Evolutionary conservation across 2,888 invertebrate genomes (phyloP), one percentile per base, ranked within the genome.

Genomic region (Meiosimyza platycephala): DNA sequence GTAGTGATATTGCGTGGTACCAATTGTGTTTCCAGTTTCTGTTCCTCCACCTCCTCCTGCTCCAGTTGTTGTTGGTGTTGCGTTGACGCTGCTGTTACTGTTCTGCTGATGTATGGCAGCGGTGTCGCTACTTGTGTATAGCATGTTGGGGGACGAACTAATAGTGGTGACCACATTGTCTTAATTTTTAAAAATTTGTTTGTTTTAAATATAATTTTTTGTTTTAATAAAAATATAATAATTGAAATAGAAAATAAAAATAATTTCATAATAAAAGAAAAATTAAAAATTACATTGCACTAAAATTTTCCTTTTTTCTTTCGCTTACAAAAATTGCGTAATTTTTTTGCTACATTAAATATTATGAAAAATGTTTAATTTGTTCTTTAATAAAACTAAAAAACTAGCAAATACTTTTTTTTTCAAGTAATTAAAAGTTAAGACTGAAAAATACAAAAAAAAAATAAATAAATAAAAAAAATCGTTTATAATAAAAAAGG

Each of bases 161-260:
- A 85, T 84, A 83, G 84, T 84, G 84, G 85, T 84, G 85, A 84
- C 85, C 84, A 84, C 85, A 84, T 85, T 85, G 84, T 84, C 84
- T 84, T 84, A 84, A 84, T 84, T 85, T 84, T 85, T 84, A 82
- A 83, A 85, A 84, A 81, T 84, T 84, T 78, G 81, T 80, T 76
- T 79, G 80, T 82, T 83, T 80, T 82, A 84, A 84, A 84, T 84
- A 77, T 79, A 70, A 62, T 70, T 73, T 74, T 63, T 72, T 54
- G 40, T 69, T 69, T 74, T 55, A 72, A 72, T 75, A 74, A 74
- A 75, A 70, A 73, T 74, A 70, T 66, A 55, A 70, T 72, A 50
- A 71, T 60, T 64, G 50, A 55, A 59, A 59, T 68, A 54, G 64
- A 64, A 67, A 76, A 73, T 47, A 66, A 73, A 40, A 57, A 67